phyloP scores from a whole-genome alignment of 2,113 vertebrate species.

The Menidia beryllina region DNA sequence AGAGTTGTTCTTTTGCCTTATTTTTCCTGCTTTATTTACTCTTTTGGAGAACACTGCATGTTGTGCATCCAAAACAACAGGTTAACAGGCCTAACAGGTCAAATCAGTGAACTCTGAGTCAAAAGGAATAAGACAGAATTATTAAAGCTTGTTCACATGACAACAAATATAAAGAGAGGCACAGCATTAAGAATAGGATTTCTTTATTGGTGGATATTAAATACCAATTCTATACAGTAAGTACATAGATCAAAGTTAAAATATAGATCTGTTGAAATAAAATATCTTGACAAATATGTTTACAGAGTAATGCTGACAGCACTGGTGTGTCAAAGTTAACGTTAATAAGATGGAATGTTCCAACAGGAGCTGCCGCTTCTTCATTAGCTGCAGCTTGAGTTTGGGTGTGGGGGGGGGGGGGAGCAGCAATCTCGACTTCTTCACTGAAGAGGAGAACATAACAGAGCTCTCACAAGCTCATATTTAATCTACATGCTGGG shows the following conservation, averaged over 20 bases:
- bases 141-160: neutral
- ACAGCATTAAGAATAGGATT: constrained; percentile 19
- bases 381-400: constrained; percentile 41
- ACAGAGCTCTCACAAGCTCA: neutral
- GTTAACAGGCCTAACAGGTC: too few species aligned
- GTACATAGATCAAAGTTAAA: constrained; percentile 35
- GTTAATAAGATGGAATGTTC: neutral
- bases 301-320: neutral
- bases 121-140: too few species aligned
- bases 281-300: constrained; percentile 3
- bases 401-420: too few species aligned
- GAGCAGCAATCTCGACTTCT: neutral
- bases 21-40: too few species aligned
- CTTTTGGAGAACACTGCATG: too few species aligned
- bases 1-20: too few species aligned
- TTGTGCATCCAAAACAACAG: too few species aligned
- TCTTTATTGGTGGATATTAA: constrained; percentile 63
- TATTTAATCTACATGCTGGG: constrained; percentile 30
- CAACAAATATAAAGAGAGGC: neutral
- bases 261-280: constrained; percentile 48
- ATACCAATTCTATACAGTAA: constrained; percentile 38
- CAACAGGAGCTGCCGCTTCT: neutral
- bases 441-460: constrained; percentile 1
- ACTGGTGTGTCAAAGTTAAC: constrained; percentile 1
- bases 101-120: too few species aligned